Percentiles rank a stretch among this genome's conserved stretches.
These are phyloP conservation scores for Pocota personata DNA, from an alignment of 2,888 invertebrate genomes.

Conservation along the genomic window DNA sequence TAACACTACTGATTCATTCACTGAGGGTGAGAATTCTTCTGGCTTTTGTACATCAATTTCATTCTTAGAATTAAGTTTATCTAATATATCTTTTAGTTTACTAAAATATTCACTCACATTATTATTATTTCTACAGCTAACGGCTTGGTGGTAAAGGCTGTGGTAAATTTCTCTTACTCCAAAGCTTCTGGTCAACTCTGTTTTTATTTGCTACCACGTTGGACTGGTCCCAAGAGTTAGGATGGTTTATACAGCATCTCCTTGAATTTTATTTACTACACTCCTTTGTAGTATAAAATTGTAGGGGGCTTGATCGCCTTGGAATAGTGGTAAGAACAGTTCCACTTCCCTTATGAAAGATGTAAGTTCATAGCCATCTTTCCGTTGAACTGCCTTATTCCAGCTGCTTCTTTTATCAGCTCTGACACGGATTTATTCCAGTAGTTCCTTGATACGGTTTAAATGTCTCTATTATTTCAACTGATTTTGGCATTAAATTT, in stretches of 20 bases:
- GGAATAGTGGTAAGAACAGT: no score
- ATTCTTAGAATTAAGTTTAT: not conserved
- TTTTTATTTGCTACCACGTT: not conserved
- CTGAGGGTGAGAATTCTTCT: not conserved
- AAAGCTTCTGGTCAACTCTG: not conserved
- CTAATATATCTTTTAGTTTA: not conserved
- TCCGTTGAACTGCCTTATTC: not conserved
- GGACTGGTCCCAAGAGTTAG: no score
- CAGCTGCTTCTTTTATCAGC: not conserved
- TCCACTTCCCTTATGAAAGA: no score
- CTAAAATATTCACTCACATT: slow-evolving; percentile 2
- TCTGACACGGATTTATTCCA: not conserved
- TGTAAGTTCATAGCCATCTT: no score
- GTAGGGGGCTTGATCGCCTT: no score
- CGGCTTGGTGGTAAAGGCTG: not conserved
- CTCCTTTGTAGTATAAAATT: no score
- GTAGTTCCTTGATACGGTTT: not conserved
- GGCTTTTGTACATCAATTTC: not conserved
- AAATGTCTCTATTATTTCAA: not conserved
- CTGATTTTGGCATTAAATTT: not conserved
- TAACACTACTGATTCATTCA: not conserved
- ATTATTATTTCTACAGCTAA: slow-evolving; percentile 4
- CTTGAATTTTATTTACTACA: no score
- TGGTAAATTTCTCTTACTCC: no score
- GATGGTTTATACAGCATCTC: no score